These are phyloP conservation scores for Abscondita cerata DNA, from an alignment of 2,888 invertebrate species.

Conservation along the genomic window DNA sequence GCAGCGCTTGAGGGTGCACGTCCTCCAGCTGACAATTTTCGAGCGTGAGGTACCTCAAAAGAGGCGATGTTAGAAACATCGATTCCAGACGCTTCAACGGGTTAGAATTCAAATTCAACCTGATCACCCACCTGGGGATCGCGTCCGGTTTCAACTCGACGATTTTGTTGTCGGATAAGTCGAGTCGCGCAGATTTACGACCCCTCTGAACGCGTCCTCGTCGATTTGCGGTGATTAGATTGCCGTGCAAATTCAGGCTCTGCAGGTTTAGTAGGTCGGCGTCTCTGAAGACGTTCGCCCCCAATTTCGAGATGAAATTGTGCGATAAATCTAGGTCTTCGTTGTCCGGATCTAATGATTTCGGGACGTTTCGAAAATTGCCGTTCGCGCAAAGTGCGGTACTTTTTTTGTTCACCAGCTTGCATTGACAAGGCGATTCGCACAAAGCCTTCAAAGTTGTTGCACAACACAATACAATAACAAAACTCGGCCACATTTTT, in stretches of 20 bases:
- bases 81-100: slow-evolving; percentile 1
- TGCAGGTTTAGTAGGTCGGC: slow-evolving; percentile 6
- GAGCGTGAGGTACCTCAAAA: background rate
- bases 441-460: background rate
- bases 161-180: slow-evolving; percentile 10
- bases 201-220: slow-evolving; percentile 10
- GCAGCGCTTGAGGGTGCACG: slow-evolving; percentile 7
- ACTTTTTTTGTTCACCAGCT: background rate
- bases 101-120: slow-evolving; percentile 1
- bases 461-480: background rate
- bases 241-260: background rate
- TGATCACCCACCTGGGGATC: slow-evolving; percentile 10
- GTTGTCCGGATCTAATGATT: slow-evolving; percentile 3
- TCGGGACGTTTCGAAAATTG: background rate
- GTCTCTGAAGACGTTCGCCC: background rate
- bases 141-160: background rate
- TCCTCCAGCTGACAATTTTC: slow-evolving; percentile 8
- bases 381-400: slow-evolving; percentile 4
- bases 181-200: background rate
- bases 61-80: background rate
- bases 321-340: slow-evolving; percentile 10
- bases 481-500: background rate
- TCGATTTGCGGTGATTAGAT: background rate
- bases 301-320: background rate
- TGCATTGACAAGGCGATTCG: slow-evolving; percentile 1